Conservation (phyloP, 2,888 invertebrate species). For the Ferdinandea cuprea region DNA sequence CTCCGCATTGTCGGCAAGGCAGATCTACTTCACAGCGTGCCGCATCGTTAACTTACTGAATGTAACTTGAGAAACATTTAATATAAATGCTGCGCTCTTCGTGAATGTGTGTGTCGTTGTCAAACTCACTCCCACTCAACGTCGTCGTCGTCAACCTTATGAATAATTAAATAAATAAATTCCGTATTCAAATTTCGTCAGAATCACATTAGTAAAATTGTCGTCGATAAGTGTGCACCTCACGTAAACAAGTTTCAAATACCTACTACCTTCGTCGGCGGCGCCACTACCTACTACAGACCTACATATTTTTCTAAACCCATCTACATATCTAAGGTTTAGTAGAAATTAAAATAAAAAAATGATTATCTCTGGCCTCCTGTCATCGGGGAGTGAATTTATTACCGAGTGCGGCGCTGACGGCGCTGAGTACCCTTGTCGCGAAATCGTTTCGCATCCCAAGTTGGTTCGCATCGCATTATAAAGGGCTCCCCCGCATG, state of each 20-base stretch:
- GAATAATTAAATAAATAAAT: conserved; percentile 68
- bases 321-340: neutral
- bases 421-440: too few relatives aligned
- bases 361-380: conserved; percentile 38
- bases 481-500: neutral
- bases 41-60: neutral
- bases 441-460: neutral
- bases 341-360: conserved; percentile 42
- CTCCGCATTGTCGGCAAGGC: neutral
- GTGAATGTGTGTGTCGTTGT: conserved; percentile 11
- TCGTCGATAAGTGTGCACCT: conserved; percentile 62
- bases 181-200: conserved; percentile 69
- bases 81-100: conserved; percentile 5
- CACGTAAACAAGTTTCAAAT: conserved; percentile 30
- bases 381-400: conserved; percentile 13
- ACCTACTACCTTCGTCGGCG: neutral
- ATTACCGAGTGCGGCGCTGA: too few relatives aligned
- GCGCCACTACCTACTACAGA: neutral
- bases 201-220: conserved; percentile 64
- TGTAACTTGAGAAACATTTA: conserved; percentile 21
- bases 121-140: neutral
- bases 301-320: neutral
- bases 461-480: neutral
- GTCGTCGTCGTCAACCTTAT: conserved; percentile 28
- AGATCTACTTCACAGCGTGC: neutral